Evolutionary conservation across 2,797 vertebrate genomes (phyloP), one percentile per base, ranked within the genome.

Genomic region (Ctenopoma multispine): DNA sequence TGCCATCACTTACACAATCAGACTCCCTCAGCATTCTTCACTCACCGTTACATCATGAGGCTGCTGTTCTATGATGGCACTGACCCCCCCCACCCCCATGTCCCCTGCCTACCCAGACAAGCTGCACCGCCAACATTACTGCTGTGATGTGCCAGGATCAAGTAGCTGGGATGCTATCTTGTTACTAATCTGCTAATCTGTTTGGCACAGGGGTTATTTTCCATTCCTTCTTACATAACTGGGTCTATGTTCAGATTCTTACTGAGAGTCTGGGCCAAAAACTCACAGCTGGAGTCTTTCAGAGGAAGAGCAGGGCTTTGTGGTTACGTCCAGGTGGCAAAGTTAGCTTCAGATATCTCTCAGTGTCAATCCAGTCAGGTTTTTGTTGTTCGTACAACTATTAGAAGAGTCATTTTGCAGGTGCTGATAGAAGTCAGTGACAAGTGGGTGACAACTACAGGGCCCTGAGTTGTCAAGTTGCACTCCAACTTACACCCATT

Each of bases 121-220:
- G 73, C 59, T 13, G 21, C 48, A 74, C 73, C 21, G 69, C 71
- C 54, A 67, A 75, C 75, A 73, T 63, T 62, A 78, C 69, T 23
- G 48, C 50, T 63, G 67, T 56, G 62, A 77, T 82, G 82, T 89
- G 80, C 81, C 80, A 74, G 73, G 84, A 91, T 92, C 91, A 86
- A 81, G 90, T 90, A 73, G 72, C 89, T 54, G 50, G 47, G 43
- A 55, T 63, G 79, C 85, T 92, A 89, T 93, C 88, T 82, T 80
- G 81, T 93, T 92, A 87, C 92, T 87, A 85, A 91, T 91, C 90
- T 64, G 75, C 74, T 93, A 90, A 94, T 90, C 88, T 90, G 83
- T 77, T 92, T 90, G 90, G 87, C 80, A 81, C 58, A 15, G 55
- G 57, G 57, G 46, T 70, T 77, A 76, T 60, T 92, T 93, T 93